phyloP scores from a whole-genome alignment of 2,888 invertebrate genomes.

The Ashinkailepas kermadecensis region DNA sequence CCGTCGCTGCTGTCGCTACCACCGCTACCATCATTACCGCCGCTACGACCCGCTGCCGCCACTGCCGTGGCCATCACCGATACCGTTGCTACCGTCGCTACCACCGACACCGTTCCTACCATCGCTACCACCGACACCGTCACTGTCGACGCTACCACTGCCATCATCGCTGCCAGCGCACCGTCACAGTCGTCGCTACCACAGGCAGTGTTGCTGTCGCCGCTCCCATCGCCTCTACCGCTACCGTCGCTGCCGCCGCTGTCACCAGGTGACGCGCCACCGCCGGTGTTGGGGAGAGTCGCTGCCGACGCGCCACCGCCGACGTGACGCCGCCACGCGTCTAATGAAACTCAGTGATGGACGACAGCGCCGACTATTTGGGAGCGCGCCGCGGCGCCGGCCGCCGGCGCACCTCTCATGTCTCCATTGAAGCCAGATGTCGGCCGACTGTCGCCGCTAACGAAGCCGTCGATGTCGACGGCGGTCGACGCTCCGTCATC shows the following conservation, averaged over 20 bases:
- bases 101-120: too few relatives aligned
- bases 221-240: not conserved
- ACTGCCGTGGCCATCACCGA: too few relatives aligned
- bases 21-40: too few relatives aligned
- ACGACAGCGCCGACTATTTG: not conserved
- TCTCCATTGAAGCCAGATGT: conserved; percentile 12
- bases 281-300: not conserved
- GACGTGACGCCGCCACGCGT: not conserved
- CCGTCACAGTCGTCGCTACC: not conserved
- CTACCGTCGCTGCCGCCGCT: not conserved
- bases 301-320: not conserved
- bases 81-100: too few relatives aligned
- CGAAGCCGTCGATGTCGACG: conserved; percentile 17
- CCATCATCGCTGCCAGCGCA: not conserved
- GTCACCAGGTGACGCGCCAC: not conserved
- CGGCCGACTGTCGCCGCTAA: conserved; percentile 20
- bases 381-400: not conserved
- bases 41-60: too few relatives aligned
- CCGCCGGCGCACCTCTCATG: not conserved
- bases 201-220: not conserved
- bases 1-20: too few relatives aligned
- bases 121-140: too few relatives aligned
- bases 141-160: too few relatives aligned
- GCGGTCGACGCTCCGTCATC: not conserved
- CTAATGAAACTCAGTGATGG: conserved; percentile 19